Evolutionary conservation across 2,113 vertebrate species (phyloP).

Genomic region (Neolamprologus brichardi): DNA sequence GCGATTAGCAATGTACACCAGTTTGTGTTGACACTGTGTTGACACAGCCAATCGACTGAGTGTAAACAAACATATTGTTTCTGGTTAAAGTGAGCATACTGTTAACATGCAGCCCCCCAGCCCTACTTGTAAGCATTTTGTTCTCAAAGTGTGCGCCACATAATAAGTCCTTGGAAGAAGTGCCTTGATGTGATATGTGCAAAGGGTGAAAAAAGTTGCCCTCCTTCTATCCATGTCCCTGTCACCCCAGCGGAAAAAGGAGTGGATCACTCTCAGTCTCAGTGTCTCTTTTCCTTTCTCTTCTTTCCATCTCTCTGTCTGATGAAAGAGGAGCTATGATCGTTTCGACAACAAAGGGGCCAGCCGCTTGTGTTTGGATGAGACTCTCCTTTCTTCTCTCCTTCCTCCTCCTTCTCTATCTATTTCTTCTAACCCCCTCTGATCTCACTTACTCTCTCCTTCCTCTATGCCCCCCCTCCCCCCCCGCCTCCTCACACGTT

Average conservation of each 20-base stretch:
- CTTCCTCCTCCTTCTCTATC: slow-evolving; percentile 63
- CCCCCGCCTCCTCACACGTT: not conserved
- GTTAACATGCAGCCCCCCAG: slow-evolving; percentile 4
- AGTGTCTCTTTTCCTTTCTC: slow-evolving; percentile 54
- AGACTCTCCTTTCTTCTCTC: slow-evolving; percentile 71
- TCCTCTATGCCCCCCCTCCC: not conserved
- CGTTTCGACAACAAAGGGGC: slow-evolving; percentile 75
- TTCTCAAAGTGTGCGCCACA: slow-evolving; percentile 34
- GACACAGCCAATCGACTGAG: not conserved
- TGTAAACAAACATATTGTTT: slow-evolving; percentile 35
- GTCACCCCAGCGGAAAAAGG: slow-evolving; percentile 56
- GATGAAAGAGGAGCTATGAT: slow-evolving; percentile 78
- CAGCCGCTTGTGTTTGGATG: slow-evolving; percentile 70
- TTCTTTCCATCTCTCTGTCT: slow-evolving; percentile 54
- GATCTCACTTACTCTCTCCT: slow-evolving; percentile 62
- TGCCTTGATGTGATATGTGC: slow-evolving; percentile 51
- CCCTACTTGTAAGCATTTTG: slow-evolving; percentile 33
- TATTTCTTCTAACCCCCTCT: slow-evolving; percentile 66
- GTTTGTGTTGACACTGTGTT: slow-evolving; percentile 14
- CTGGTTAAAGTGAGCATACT: slow-evolving; percentile 13
- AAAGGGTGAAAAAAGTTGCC: slow-evolving; percentile 55
- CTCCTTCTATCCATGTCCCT: slow-evolving; percentile 57
- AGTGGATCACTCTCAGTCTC: slow-evolving; percentile 58
- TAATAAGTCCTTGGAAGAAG: slow-evolving; percentile 56
- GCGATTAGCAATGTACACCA: slow-evolving; percentile 3